Evolutionary conservation across 2,888 invertebrate species (phyloP), one percentile per base, ranked within the genome.

Genomic region (Drosophila atripex): DNA sequence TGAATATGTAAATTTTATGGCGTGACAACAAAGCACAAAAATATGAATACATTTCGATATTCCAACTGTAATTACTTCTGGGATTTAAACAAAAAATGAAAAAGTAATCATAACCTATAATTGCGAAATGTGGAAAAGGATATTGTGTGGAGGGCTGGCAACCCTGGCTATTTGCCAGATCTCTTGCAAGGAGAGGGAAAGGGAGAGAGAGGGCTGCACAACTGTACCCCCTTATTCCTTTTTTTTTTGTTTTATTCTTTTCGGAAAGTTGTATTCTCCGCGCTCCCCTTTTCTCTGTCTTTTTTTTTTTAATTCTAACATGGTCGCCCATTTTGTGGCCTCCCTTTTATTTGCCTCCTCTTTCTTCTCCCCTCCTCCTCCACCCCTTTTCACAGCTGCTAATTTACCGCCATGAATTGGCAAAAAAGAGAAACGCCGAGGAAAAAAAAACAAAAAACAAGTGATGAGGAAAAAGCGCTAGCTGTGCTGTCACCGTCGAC

Each of bases 381-480:
- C 25, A 2, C 25, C 28, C 28, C 28, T 28, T 16, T 18, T 5
- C 35, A 30, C 43, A 68, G 38, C 78, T 75, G 78, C 78, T 84
- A 77, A 80, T 84, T 80, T 87, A 76, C 69, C 73, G 85, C 71
- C 78, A 80, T 87, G 88, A 80, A 80, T 78, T 70, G 73, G 70
- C 80, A 78, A 71, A 77, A 73, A 47, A 35, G 49, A 60, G 38
- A 45, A 60, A 53, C 16, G 50, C 23, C 38, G 38, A 54, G 45
- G 54, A 74, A 76, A 18, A 23, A 23, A 5, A 23, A 21, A 21
- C 21, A 2, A 59, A 59, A 60, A 38, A 1, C 4, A 16, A 43
- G 21, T 14, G 12, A 39, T 23, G 12, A 43, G 25, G 28, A 39
- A 41, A 55, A 55, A 55, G 51, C 35, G 51, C 50, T 55, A 49